phyloP scores from a whole-genome alignment of 1,140 invertebrate genomes.

The Bradynema listronoti region DNA sequence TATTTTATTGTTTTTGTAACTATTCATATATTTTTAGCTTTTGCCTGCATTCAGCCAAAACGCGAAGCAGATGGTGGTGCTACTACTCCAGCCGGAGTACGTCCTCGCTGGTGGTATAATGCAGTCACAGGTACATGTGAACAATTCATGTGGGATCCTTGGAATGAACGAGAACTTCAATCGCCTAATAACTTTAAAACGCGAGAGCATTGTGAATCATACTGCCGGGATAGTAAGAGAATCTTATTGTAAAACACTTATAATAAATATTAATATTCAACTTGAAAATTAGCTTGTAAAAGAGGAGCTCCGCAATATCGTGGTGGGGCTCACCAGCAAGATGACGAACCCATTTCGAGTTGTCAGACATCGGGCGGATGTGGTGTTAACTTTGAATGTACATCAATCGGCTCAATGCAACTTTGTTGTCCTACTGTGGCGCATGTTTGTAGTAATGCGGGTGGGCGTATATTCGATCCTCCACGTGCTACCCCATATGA shows the following conservation, averaged over 20 bases:
- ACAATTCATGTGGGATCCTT: constrained; percentile 58
- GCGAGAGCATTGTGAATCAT: constrained; percentile 54
- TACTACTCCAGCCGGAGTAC: constrained; percentile 50
- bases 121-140: constrained; percentile 56
- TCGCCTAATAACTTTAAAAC: constrained; percentile 58
- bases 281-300: constrained; percentile 46
- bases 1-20: no score
- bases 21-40: constrained; percentile 45
- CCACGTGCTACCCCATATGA: constrained; percentile 48
- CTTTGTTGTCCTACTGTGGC: constrained; percentile 54
- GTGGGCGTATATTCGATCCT: constrained; percentile 46
- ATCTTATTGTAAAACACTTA: neutral
- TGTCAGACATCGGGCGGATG: constrained; percentile 50
- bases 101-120: constrained; percentile 55
- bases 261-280: constrained; percentile 6
- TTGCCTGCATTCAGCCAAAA: constrained; percentile 57
- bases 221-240: constrained; percentile 53
- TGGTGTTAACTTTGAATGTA: constrained; percentile 53
- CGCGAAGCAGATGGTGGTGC: constrained; percentile 53
- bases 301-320: constrained; percentile 56
- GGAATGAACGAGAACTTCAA: constrained; percentile 56
- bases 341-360: constrained; percentile 53
- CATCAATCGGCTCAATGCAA: constrained; percentile 54
- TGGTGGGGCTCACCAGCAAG: constrained; percentile 43
- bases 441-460: constrained; percentile 43